Conservation (phyloP, 1,140 invertebrate species). For the Trinorchestia longiramus region DNA sequence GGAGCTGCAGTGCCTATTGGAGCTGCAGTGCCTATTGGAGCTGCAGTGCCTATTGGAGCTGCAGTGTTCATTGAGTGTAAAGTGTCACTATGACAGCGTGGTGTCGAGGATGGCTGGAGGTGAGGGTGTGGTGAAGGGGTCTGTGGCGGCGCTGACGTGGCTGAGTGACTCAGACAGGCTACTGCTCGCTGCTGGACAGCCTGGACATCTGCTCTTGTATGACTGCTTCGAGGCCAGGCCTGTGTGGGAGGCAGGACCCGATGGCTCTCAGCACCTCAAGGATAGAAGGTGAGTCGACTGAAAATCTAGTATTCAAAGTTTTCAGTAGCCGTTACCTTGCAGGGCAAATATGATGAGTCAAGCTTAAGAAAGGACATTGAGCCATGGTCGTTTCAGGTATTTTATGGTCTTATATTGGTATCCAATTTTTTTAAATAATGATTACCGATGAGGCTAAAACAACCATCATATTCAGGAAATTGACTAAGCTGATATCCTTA, state of each 20-base stretch:
- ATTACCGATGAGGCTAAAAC: too few relatives aligned
- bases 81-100: not conserved
- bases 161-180: conserved; percentile 77
- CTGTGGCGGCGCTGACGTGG: conserved; percentile 78
- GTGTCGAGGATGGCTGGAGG: conserved; percentile 73
- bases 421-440: too few relatives aligned
- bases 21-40: too few relatives aligned
- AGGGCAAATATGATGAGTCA: too few relatives aligned
- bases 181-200: conserved; percentile 76
- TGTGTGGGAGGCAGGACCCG: conserved; percentile 74
- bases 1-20: not conserved
- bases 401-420: too few relatives aligned
- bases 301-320: too few relatives aligned
- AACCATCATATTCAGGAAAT: too few relatives aligned
- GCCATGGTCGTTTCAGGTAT: too few relatives aligned
- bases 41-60: not conserved
- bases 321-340: too few relatives aligned
- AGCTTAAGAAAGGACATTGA: too few relatives aligned
- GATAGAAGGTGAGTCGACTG: conserved; percentile 67
- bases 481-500: too few relatives aligned
- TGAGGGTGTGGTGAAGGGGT: conserved; percentile 75
- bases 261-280: conserved; percentile 66
- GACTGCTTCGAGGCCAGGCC: conserved; percentile 78
- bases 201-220: conserved; percentile 76
- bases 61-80: not conserved